Evolutionary conservation across 2,113 vertebrate species (phyloP), one percentile per base, ranked within the genome.

Genomic region (Stercorarius parasiticus): DNA sequence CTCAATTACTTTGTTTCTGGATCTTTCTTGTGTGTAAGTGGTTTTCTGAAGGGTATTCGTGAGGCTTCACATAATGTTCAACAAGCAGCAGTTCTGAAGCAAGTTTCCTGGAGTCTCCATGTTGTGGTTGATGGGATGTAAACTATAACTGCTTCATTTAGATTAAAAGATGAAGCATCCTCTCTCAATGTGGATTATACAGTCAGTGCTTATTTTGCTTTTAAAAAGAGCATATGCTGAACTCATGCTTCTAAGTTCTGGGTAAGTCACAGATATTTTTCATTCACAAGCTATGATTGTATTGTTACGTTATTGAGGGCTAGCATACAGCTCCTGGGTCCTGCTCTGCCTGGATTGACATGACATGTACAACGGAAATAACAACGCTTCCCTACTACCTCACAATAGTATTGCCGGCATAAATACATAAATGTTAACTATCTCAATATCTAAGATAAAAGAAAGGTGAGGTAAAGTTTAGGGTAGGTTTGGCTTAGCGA

Each of bases 51-150:
- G 49, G 40, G 34, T 76, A 5, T 81, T 85, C n/a, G 23, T 59
- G 64, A 84, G 69, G 23, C 25, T 52, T 58, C 34, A 2, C 0
- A 0, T 58, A 27, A 10, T 7, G 6, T 65, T 77, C 49, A 52
- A 40, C 8, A 67, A 43, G 26, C 27, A 59, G 55, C 9, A 10
- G 52, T 32, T 94, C 67, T 70, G 47, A 66, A 80, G 40, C 52
- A 36, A 50, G 21, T 22, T 76, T 42, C 42, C 36, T 43, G 22
- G 40, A 29, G 17, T 45, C 58, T 83, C 5, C 9, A 4, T 18
- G 18, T 50, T 67, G 22, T 55, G 16, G 13, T 86, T 29, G 50
- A 13, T n/a, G 74, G 30, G 69, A 59, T 8, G 3, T 42, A 66
- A 92, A 43, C 38, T 32, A 0, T 11, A 86, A 29, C 15, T 62